These are phyloP conservation scores for Meriones unguiculatus DNA, from an alignment of 2,113 vertebrate species.

Conservation along the genomic window DNA sequence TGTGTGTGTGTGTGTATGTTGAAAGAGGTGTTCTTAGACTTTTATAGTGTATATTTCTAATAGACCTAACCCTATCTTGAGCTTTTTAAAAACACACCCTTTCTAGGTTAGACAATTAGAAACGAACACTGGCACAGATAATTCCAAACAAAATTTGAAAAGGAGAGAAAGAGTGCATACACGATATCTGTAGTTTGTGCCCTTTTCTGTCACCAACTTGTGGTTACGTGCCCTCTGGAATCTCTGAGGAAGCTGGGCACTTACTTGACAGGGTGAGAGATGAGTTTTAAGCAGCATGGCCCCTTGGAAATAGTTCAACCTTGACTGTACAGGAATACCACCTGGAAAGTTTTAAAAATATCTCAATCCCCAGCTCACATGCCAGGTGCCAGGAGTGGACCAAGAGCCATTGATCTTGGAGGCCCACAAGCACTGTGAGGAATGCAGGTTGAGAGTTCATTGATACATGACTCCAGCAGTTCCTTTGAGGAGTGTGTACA, in stretches of 20 bases:
- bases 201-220: not conserved
- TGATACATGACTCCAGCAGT: not conserved
- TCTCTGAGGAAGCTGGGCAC: not conserved
- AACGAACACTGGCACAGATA: not conserved
- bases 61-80: not conserved
- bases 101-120: not conserved
- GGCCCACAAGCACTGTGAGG: not conserved
- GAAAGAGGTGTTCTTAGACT: not conserved
- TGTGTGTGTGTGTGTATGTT: not conserved
- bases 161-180: not conserved
- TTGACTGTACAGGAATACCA: not conserved
- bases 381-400: not conserved
- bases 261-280: not conserved
- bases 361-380: not conserved
- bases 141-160: not conserved
- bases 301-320: not conserved
- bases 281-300: constrained; percentile 5
- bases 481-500: not conserved
- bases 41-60: not conserved
- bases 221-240: not conserved
- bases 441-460: not conserved
- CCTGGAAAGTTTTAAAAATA: not conserved
- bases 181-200: not conserved
- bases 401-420: not conserved
- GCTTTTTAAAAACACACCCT: not conserved